Evolutionary conservation across 2,113 vertebrate genomes (phyloP), one percentile per base, ranked within the genome.

Genomic region (Chlorodrepanis virens): DNA sequence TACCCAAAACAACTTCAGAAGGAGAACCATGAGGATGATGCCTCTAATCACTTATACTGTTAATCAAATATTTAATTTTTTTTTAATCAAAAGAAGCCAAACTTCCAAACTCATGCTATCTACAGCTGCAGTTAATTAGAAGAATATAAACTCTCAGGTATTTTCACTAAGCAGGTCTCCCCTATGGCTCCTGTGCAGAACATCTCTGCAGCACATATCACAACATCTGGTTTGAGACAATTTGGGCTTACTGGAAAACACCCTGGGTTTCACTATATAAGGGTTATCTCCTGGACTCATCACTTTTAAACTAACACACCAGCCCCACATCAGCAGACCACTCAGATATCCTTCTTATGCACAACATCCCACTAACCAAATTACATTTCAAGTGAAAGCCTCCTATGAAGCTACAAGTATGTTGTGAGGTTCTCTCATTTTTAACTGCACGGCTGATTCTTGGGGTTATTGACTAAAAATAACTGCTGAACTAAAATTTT

Each of bases 351-450:
- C 12, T 5, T 37, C 67, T 63, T 35, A 35, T 0, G 13, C 13
- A 11, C 21, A n/a, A 24, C 5, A 79, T 28, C 24, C 15, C 57
- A 33, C 49, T 11, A 76, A 84, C 5, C 40, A 54, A 68, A 76
- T 20, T 5, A 49, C 4, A 12, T 72, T 69, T 65, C 65, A 83
- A 60, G 19, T 22, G n/a, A 78, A 92, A n/a, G 21, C 22, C 40
- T 61, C n/a, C n/a, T 60, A 11, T 10, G 2, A 67, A n/a, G 29
- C 47, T 28, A n/a, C 0, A 0, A 80, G 15, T 37, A 44, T 4
- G 9, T 29, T 69, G 20, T 35, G 25, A 50, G 16, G 10, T 70
- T 79, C n/a, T 52, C 11, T 44, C 37, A 33, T 56, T 63, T 64
- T 83, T 69, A 91, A 59, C 27, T 47, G 42, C 12, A 21, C 7